Conservation (phyloP, 2,888 invertebrate genomes). For the Heliconius erato region DNA sequence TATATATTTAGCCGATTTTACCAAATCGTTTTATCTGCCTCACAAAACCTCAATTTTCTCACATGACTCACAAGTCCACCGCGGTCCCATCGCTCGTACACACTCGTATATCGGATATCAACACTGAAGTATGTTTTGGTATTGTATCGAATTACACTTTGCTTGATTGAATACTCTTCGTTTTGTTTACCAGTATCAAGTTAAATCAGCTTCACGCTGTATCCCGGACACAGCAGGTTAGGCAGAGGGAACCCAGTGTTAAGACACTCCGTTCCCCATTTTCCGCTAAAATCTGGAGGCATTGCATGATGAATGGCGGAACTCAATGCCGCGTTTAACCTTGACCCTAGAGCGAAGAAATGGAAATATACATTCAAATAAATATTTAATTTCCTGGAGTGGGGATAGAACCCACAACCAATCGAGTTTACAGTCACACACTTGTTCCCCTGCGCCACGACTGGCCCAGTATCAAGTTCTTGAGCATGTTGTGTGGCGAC, state of each 20-base stretch:
- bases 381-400: no score
- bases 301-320: neutral
- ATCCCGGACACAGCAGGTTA: neutral
- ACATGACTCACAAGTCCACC: neutral
- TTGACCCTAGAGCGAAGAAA: no score
- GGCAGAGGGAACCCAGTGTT: neutral
- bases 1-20: neutral
- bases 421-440: no score
- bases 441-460: no score
- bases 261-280: neutral
- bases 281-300: neutral
- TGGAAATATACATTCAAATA: no score
- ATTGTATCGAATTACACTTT: conserved; percentile 8
- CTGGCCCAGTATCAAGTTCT: neutral
- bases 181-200: conserved; percentile 14
- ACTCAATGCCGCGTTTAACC: no score
- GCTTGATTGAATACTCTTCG: conserved; percentile 14
- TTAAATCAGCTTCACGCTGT: neutral
- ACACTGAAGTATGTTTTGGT: conserved; percentile 13
- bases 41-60: neutral
- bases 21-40: neutral
- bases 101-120: conserved; percentile 9
- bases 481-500: conserved; percentile 6
- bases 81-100: neutral
- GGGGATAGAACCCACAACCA: no score